These are phyloP conservation scores for Pseudomugil gertrudae DNA, from an alignment of 2,797 vertebrate species.

Conservation along the genomic window DNA sequence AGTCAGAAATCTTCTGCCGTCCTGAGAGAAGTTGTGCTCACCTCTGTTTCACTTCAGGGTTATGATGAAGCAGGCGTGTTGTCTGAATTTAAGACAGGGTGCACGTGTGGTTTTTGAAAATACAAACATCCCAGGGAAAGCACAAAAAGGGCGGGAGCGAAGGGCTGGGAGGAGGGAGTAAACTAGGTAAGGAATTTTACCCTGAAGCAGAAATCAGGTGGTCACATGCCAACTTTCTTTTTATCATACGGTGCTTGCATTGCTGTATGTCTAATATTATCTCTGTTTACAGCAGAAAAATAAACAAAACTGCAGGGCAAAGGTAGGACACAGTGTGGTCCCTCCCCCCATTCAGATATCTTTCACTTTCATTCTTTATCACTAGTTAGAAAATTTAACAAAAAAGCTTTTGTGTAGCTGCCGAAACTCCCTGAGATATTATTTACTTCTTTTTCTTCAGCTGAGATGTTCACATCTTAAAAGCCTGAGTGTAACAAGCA, in stretches of 20 bases:
- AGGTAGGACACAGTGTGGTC: neutral
- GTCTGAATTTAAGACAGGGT: neutral
- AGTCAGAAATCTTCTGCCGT: neutral
- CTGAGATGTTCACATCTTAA: neutral
- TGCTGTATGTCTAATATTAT: neutral
- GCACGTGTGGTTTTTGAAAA: constrained; percentile 23
- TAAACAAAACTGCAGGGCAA: neutral
- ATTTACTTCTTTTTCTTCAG: neutral
- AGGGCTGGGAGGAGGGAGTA: constrained; percentile 10
- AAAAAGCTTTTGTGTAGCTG: neutral
- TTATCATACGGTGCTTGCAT: rapidly evolving
- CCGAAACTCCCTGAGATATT: neutral
- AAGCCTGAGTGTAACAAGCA: neutral
- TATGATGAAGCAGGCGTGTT: neutral
- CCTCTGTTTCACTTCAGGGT: neutral
- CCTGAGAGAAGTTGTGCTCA: constrained; percentile 6
- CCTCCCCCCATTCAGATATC: too few species aligned
- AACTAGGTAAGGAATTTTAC: constrained; percentile 37
- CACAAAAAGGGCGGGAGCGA: constrained; percentile 19
- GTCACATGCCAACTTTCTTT: neutral
- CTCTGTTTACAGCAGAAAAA: neutral
- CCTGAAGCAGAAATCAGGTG: rapidly evolving
- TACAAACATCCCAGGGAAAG: constrained; percentile 20
- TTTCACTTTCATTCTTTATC: neutral
- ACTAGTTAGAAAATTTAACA: neutral